A percentile compares a stretch with the other conserved stretches of the same genome.
phyloP scores from a whole-genome alignment of 2,797 vertebrate species.

The Pipistrellus nathusii region DNA sequence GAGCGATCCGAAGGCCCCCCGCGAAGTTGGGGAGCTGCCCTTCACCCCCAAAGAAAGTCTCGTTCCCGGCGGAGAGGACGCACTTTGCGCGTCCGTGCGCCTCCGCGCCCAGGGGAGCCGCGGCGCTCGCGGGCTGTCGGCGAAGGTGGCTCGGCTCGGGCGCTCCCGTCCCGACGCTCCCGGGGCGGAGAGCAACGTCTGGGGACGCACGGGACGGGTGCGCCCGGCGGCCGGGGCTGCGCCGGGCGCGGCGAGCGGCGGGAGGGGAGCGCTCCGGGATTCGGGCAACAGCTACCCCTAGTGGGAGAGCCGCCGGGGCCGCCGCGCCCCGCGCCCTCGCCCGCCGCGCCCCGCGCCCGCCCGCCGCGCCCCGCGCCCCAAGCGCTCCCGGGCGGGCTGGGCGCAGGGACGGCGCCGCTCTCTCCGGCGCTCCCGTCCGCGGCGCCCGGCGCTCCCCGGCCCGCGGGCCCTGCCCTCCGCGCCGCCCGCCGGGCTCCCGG shows the following conservation, averaged over 20 bases:
- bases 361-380: slow-evolving; percentile 53
- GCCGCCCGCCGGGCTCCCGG: slow-evolving; percentile 7
- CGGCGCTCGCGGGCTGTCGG: slow-evolving; percentile 50
- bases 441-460: neutral
- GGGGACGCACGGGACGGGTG: slow-evolving; percentile 79
- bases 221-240: slow-evolving; percentile 71
- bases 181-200: slow-evolving; percentile 74
- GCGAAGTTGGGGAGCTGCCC: slow-evolving; percentile 53
- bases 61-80: slow-evolving; percentile 65
- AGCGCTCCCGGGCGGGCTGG: neutral
- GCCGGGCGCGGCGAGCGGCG: slow-evolving; percentile 49
- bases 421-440: neutral
- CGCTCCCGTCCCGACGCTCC: slow-evolving; percentile 80
- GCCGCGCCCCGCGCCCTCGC: slow-evolving; percentile 73
- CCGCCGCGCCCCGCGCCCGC: slow-evolving; percentile 69
- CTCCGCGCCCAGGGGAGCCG: slow-evolving; percentile 63
- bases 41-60: slow-evolving; percentile 58
- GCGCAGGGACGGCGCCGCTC: neutral
- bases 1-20: neutral
- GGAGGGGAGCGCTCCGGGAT: slow-evolving; percentile 74
- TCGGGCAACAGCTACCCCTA: slow-evolving; percentile 90
- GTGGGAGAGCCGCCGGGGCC: slow-evolving; percentile 80
- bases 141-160: slow-evolving; percentile 73
- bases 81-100: slow-evolving; percentile 68
- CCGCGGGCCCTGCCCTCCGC: slow-evolving; percentile 56